Evolutionary conservation across 2,797 vertebrate species (phyloP).

Genomic region (Gouania willdenowi): DNA sequence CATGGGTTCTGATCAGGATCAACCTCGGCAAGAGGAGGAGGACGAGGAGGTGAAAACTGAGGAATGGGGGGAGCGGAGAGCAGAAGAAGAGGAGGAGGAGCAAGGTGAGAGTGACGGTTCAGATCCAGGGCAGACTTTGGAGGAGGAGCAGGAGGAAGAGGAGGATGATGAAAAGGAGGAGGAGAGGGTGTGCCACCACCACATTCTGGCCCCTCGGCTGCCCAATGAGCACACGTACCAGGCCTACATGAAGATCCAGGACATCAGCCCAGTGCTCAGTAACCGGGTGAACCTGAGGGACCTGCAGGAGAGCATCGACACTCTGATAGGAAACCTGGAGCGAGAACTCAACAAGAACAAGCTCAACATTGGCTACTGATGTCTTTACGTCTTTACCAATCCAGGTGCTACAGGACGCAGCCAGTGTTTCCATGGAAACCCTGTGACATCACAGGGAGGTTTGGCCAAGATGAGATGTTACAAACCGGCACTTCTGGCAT

Average conservation of each 20-base stretch:
- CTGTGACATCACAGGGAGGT: conserved; percentile 19
- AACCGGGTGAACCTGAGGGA: conserved; percentile 89
- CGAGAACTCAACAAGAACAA: conserved; percentile 96
- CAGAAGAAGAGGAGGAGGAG: conserved; percentile 25
- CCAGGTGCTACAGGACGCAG: conserved; percentile 39
- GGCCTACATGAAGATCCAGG: conserved; percentile 87
- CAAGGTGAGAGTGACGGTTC: conserved; percentile 31
- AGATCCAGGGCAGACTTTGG: conserved; percentile 31
- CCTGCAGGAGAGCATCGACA: conserved; percentile 97
- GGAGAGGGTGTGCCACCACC: conserved; percentile 39
- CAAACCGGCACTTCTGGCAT: conserved; percentile 44
- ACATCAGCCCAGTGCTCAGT: conserved; percentile 80
- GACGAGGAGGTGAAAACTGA: conserved; percentile 15
- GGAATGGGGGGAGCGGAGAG: conserved; percentile 20
- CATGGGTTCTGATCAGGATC: conserved; percentile 16
- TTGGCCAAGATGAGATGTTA: conserved; percentile 37
- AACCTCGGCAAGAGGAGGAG: conserved; percentile 17
- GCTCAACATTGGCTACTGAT: conserved; percentile 82
- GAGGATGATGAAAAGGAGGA: conserved; percentile 48
- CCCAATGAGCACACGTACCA: conserved; percentile 81
- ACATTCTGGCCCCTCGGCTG: conserved; percentile 36
- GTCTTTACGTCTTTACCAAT: conserved; percentile 9
- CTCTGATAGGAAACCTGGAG: conserved; percentile 94
- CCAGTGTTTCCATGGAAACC: conserved; percentile 30
- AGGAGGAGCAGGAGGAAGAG: conserved; percentile 44